Conservation (phyloP, 2,797 vertebrate species). For the Chaetodon trifasciatus region DNA sequence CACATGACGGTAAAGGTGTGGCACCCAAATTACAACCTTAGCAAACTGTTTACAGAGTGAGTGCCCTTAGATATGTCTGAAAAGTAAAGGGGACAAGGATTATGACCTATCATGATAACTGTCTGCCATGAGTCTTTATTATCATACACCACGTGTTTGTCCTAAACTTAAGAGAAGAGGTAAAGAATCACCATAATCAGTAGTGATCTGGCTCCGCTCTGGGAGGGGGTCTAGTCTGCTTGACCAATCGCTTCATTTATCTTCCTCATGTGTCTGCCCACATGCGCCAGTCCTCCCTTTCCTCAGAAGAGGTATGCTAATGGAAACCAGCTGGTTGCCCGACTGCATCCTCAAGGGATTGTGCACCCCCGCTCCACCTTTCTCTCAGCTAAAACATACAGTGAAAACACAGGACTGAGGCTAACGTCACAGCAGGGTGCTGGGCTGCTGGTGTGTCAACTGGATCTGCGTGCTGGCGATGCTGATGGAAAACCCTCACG, state of each 20-base stretch:
- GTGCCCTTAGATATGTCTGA: conserved; percentile 40
- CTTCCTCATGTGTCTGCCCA: conserved; percentile 79
- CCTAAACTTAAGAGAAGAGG: conserved; percentile 44
- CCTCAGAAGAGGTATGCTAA: conserved; percentile 82
- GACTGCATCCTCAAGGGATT: conserved; percentile 65
- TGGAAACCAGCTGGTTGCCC: conserved; percentile 84
- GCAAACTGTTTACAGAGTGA: conserved; percentile 54
- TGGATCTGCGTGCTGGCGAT: conserved; percentile 60
- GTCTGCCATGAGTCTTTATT: conserved; percentile 32
- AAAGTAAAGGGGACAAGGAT: conserved; percentile 57
- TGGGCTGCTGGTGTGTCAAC: conserved; percentile 72
- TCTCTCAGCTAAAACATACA: conserved; percentile 65
- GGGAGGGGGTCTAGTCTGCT: conserved; percentile 58
- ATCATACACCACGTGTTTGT: conserved; percentile 46
- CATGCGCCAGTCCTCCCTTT: conserved; percentile 74
- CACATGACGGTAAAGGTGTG: conserved; percentile 59
- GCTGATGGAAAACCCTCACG: conserved; percentile 73
- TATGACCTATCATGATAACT: conserved; percentile 26
- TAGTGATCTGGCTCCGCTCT: conserved; percentile 61
- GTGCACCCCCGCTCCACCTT: conserved; percentile 31
- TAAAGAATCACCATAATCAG: conserved; percentile 73
- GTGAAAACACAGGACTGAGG: conserved; percentile 60
- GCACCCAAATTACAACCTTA: conserved; percentile 43
- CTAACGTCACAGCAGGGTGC: conserved; percentile 63
- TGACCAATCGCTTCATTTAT: conserved; percentile 77